Base-by-base conservation (phyloP, 2,888 invertebrate species). In the Philereme vetulata region DNA sequence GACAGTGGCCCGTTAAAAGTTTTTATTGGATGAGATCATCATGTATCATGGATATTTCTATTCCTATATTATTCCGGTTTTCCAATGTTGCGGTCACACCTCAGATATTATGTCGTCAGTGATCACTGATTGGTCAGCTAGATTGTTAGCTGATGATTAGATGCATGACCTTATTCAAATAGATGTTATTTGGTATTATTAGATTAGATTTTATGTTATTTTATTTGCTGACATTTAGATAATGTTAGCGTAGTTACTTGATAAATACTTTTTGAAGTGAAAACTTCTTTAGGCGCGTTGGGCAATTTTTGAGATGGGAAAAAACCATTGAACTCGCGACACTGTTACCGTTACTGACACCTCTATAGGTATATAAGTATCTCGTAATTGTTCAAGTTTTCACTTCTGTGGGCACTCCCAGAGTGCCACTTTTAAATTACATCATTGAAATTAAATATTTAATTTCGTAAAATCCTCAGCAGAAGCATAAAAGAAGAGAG, bases 101-200 rank as follows among this genome's bases (percentile, higher is more conserved):
- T 45, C 44, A 36, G 43, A 52, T 42, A 5, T 33, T 1, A n/a
- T 10, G 52, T 52, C 35, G 49, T 61, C 55, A 60, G 49, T 33
- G 36, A 47, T 48, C 54, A 5, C 42, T 36, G 60, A 61, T 56
- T 56, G 60, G 56, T 56, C 60, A 56, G 46, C 42, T 36, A 6
- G 49, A 36, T 46, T 9, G 46, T 49, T 35, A 58, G 5, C 45
- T 38, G 45, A 45, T 38, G 47, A 47, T 43, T 43, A 36, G 42
- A 56, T 62, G n/a, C 34, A 51, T 58, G 51, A 62, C 51, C 55
- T 60, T 62, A 51, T 51, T 51, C 10, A 45, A 48, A 51, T 46
- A 46, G 4, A 56, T 51, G 46, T 42, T 36, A 45, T 59, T 56
- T 55, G 52, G 66, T 66, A n/a, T n/a, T n/a, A n/a, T n/a, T n/a